Conservation (phyloP, 2,888 invertebrate species). For the Hyposoter dolosus region DNA sequence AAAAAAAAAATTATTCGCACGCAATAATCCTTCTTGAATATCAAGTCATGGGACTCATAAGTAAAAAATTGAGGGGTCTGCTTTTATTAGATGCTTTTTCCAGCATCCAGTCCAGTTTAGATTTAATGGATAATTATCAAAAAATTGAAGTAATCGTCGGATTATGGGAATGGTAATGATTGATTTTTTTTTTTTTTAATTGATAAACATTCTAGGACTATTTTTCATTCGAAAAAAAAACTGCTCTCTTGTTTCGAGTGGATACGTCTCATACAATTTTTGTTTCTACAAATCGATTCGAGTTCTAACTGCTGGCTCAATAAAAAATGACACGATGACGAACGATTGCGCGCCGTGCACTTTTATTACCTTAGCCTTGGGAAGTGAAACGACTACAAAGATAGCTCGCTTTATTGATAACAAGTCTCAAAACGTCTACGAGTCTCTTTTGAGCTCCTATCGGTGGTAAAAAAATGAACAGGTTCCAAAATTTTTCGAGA, state of each 20-base stretch:
- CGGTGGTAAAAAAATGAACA: neutral
- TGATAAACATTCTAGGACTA: neutral
- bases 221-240: neutral
- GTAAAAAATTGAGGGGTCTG: neutral
- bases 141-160: neutral
- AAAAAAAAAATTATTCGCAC: neutral
- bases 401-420: constrained; percentile 11
- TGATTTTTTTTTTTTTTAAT: too few relatives aligned
- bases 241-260: neutral
- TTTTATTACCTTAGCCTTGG: neutral
- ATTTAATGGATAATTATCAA: neutral
- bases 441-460: neutral
- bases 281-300: neutral
- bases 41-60: neutral
- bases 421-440: neutral
- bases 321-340: constrained; percentile 5
- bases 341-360: neutral
- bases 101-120: neutral
- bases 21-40: neutral
- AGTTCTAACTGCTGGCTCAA: neutral
- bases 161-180: neutral
- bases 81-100: neutral
- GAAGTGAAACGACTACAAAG: neutral
- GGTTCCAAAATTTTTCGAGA: neutral
- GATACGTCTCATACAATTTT: neutral